A percentile compares a stretch with the other conserved stretches of the same genome.
Evolutionary conservation across 1,140 invertebrate species (phyloP).

Genomic region (Pseudobourletiella spinata): DNA sequence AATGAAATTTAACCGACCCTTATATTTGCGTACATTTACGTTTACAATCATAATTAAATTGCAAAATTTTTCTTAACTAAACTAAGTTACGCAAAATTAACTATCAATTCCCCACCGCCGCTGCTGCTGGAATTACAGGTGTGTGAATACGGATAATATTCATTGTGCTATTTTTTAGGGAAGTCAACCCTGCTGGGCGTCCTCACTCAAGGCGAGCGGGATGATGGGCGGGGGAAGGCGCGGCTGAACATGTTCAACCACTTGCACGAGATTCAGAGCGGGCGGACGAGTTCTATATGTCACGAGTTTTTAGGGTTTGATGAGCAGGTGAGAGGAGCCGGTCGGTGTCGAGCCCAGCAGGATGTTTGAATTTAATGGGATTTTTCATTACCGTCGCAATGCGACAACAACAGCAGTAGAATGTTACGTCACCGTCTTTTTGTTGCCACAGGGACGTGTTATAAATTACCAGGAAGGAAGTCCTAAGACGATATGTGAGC

Average conservation of each 20-base stretch:
- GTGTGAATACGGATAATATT: not conserved
- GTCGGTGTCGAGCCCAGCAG: too few species aligned
- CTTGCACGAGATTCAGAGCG: slow-evolving; percentile 91
- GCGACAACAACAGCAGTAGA: too few species aligned
- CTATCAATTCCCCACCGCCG: too few species aligned
- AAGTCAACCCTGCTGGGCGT: slow-evolving; percentile 81
- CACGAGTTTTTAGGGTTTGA: slow-evolving; percentile 95
- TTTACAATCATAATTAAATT: too few species aligned
- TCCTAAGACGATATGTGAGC: slow-evolving; percentile 87
- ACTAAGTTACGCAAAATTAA: too few species aligned
- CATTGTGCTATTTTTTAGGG: not conserved
- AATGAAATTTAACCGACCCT: too few species aligned
- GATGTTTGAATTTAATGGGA: too few species aligned
- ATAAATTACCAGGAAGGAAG: slow-evolving; percentile 86
- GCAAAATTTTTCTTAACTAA: too few species aligned
- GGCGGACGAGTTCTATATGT: slow-evolving; percentile 90
- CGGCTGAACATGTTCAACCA: slow-evolving; percentile 92
- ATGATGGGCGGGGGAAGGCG: slow-evolving; percentile 89
- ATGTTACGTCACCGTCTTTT: too few species aligned
- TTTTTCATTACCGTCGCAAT: too few species aligned
- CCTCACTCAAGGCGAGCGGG: slow-evolving; percentile 85
- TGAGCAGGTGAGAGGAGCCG: slow-evolving; percentile 54
- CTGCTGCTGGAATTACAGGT: too few species aligned
- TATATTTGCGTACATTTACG: too few species aligned
- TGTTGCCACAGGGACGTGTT: slow-evolving; percentile 58